Evolutionary conservation across 1,140 invertebrate genomes (phyloP).

Genomic region (Acromyrmex charruanus): DNA sequence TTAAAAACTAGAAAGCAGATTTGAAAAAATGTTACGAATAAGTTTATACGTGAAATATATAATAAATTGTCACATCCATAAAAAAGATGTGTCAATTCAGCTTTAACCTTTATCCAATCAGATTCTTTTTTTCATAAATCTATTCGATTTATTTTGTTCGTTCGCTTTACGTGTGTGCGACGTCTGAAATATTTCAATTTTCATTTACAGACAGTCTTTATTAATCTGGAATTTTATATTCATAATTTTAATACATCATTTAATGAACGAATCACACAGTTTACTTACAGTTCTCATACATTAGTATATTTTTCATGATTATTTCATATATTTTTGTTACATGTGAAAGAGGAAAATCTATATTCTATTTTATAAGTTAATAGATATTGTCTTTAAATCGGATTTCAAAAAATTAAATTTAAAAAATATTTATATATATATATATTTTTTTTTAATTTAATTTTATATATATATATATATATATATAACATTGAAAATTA

Average conservation of each 20-base stretch:
- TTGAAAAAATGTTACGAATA: slow-evolving; percentile 9
- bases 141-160: slow-evolving; percentile 24
- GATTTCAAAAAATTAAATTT: neutral
- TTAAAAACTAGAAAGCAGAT: neutral
- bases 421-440: neutral
- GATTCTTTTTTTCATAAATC: slow-evolving; percentile 20
- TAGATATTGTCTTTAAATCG: neutral
- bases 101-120: slow-evolving; percentile 45
- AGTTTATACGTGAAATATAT: neutral
- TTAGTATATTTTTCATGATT: neutral
- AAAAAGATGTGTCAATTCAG: slow-evolving; percentile 35
- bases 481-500: neutral
- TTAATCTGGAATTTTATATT: slow-evolving; percentile 17
- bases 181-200: slow-evolving; percentile 35
- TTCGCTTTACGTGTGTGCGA: neutral
- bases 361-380: neutral
- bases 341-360: neutral
- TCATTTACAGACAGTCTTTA: neutral
- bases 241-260: slow-evolving; percentile 9
- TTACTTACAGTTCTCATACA: neutral
- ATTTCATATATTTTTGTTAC: slow-evolving; percentile 9
- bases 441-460: no score
- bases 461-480: neutral
- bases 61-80: slow-evolving; percentile 35
- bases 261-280: neutral